Evolutionary conservation across 2,888 invertebrate species (phyloP), one percentile per base, ranked within the genome.

Genomic region (Adineta ricciae): DNA sequence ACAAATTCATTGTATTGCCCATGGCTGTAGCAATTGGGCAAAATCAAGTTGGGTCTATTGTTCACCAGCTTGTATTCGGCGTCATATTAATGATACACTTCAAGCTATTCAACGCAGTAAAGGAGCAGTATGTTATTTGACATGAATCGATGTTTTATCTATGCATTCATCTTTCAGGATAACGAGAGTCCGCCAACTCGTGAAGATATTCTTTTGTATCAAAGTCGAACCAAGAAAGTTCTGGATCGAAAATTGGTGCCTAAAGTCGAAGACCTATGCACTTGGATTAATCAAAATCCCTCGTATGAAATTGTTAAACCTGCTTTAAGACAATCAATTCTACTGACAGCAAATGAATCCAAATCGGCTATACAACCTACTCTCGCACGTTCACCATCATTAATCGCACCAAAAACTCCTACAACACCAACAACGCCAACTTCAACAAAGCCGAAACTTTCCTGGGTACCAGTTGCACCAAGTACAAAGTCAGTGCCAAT

Each of bases 181-280:
- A 64, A 64, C 32, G 64, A 64, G 0, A 64, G 16, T 64, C 32
- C 64, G 8, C 32, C 64, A 64, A 5, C 78, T 1, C 78, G 78
- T 41, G 78, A 78, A 41, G 78, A 78, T 78, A 41, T 78, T n/a
- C 24, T 78, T n/a, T 38, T 78, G n/a, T 78, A 78, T 78, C 41
- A 78, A 78, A 38, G 41, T 41, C 38, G 41, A 78, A 78, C 78
- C 21, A 41, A 78, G n/a, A 78, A 38, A n/a, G 41, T 78, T 78
- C 24, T 78, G 2, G 41, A 78, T 78, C 38, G 78, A 41, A 41
- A 38, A 78, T 78, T 41, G n/a, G n/a, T 78, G 8, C 78, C 78
- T 41, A 38, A 41, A 78, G 24, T 41, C 1, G 78, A 41, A 41
- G 78, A 78, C 41, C 21, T 78, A 78, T 78, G 78, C n/a, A 41